Evolutionary conservation across 2,113 vertebrate species (phyloP), one percentile per base, ranked within the genome.

Genomic region (Hiodon tergisus): DNA sequence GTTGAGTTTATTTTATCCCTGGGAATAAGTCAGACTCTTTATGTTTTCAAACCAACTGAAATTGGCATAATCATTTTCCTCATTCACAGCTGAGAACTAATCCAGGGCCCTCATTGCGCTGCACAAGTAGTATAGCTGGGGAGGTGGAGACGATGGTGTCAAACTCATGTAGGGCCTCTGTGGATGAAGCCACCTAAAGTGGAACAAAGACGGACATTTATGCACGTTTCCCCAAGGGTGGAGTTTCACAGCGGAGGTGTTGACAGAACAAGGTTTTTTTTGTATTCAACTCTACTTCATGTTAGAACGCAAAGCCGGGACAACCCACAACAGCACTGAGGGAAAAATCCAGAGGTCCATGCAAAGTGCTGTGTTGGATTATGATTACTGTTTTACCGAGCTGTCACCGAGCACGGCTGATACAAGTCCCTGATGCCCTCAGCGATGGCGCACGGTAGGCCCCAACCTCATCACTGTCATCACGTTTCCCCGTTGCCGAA

Each of bases 201-300:
- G 70, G 46, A 57, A 71, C 70, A 60, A 58, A 60, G 55, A 71
- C 10, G 14, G 55, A 71, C 57, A 50, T 48, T 16, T 59, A 59
- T 10, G 14, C 31, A 71, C 57, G 16, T 48, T 16, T 59, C 6
- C 55, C 50, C 55, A 11, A 50, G 70, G 55, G 69, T 55, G 4
- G 2, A 71, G 53, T 16, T 17, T 57, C 10, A 47, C 11, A 9
- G 58, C 31, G 59, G 54, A 60, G 10, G 6, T 71, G 31, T 3
- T 7, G 46, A 57, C 6, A 4, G 5, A 31, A 16, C 3, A 5
- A 0, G 57, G 10, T 3, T 31, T 31, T n/a, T 11, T 2, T 5
- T 13, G 55, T 47, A n/a, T 47, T 48, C 47, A 59, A 71, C 31
- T 11, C 10, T 8, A 11, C 31, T 17, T 71, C 48, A 5, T 58